Evolutionary conservation across 2,888 invertebrate genomes (phyloP).

Genomic region (Lepidocyrtoides sp.): DNA sequence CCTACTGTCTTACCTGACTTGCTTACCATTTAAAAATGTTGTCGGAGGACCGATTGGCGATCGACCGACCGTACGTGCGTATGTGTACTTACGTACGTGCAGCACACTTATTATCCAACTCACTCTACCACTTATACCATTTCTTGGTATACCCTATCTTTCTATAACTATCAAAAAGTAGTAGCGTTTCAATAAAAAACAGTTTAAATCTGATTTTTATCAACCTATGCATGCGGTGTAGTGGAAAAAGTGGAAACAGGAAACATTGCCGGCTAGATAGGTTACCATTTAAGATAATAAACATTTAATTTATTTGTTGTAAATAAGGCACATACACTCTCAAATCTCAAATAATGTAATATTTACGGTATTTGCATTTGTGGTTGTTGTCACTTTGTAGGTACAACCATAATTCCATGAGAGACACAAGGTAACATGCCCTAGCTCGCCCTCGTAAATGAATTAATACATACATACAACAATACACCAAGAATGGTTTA

Average conservation of each 20-base stretch:
- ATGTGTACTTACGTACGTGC: background rate
- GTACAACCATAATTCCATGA: constrained; percentile 6
- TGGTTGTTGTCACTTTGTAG: constrained; percentile 50
- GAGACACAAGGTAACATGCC: constrained; percentile 13
- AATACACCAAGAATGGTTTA: constrained; percentile 13
- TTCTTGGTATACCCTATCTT: background rate
- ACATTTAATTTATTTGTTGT: too few species aligned
- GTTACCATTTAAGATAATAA: too few species aligned
- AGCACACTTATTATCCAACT: background rate
- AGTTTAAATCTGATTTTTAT: too few species aligned
- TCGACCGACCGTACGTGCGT: constrained; percentile 15
- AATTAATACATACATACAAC: constrained; percentile 73
- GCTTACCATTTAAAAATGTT: constrained; percentile 67
- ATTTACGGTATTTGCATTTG: constrained; percentile 29
- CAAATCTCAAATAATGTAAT: too few species aligned
- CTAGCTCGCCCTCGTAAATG: constrained; percentile 56
- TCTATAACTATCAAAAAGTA: background rate
- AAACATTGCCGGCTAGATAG: background rate
- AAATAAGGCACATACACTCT: too few species aligned
- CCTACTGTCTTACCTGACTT: constrained; percentile 74
- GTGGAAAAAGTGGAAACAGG: background rate
- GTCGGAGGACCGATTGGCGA: constrained; percentile 52
- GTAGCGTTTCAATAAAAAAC: background rate
- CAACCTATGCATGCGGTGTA: background rate
- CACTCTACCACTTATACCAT: background rate